These are phyloP conservation scores for Drosophila lacicola DNA, from an alignment of 2,888 invertebrate species.

Conservation along the genomic window DNA sequence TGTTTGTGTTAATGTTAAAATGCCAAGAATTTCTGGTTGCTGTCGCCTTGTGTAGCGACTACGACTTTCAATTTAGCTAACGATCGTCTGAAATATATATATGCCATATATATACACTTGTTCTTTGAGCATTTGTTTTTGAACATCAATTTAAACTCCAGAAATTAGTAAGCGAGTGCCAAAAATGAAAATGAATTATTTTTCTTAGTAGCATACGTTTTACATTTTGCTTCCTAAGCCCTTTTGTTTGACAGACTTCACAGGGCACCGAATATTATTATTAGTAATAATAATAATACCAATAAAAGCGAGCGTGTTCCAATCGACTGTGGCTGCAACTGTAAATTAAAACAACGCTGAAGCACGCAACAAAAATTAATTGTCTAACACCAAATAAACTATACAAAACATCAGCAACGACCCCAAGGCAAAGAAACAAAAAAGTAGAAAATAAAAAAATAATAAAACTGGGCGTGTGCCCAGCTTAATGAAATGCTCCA, in stretches of 20 bases:
- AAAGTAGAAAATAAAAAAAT: conserved; percentile 27
- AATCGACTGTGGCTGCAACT: conserved; percentile 58
- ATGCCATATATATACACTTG: not conserved
- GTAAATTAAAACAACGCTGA: conserved; percentile 79
- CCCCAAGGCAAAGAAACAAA: conserved; percentile 16
- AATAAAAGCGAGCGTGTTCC: conserved; percentile 67
- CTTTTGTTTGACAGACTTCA: conserved; percentile 12
- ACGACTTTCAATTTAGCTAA: conserved; percentile 55
- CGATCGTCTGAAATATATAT: conserved; percentile 36
- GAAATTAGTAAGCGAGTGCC: conserved; percentile 21
- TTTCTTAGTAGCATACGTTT: conserved; percentile 16
- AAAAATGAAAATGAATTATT: conserved; percentile 13
- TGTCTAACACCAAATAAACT: conserved; percentile 83
- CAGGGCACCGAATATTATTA: conserved; percentile 26
- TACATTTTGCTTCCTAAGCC: not conserved
- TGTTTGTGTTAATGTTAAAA: conserved; percentile 59
- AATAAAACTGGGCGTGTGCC: conserved; percentile 71
- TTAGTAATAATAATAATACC: conserved; percentile 31
- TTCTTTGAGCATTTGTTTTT: conserved; percentile 44
- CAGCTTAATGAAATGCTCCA: conserved; percentile 54
- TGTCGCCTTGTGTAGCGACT: conserved; percentile 28
- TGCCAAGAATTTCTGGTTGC: conserved; percentile 39
- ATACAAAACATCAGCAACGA: conserved; percentile 36
- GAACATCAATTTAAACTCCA: conserved; percentile 48
- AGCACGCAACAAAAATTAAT: conserved; percentile 84